A percentile compares a stretch with the other conserved stretches of the same genome.
These are phyloP conservation scores for Ceratitis capitata DNA, from an alignment of 1,140 invertebrate species.

Conservation along the genomic window DNA sequence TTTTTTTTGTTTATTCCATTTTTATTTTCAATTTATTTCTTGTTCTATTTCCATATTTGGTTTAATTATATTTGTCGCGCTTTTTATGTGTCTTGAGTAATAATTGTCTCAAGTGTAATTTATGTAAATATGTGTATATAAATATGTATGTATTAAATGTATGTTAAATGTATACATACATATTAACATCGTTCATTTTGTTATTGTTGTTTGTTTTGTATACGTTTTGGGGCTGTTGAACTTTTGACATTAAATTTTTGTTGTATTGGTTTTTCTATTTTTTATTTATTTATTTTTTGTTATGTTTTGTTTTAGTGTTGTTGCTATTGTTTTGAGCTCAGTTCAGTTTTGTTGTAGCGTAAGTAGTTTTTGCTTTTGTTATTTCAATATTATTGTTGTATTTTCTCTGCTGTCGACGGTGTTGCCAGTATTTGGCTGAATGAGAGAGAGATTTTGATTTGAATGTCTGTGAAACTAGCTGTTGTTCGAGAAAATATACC, in stretches of 20 bases:
- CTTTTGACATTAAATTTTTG: neutral
- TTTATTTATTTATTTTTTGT: neutral
- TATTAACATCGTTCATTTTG: neutral
- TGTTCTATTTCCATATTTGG: conserved; percentile 17
- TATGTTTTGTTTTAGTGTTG: neutral
- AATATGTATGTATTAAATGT: neutral
- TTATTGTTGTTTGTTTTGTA: neutral
- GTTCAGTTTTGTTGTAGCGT: neutral
- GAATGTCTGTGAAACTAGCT: too few relatives aligned
- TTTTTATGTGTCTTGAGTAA: neutral
- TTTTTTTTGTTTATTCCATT: neutral
- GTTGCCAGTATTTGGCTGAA: too few relatives aligned
- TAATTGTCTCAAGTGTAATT: neutral
- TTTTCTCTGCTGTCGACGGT: too few relatives aligned
- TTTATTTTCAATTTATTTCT: neutral
- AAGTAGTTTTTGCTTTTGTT: neutral
- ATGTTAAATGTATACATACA: neutral
- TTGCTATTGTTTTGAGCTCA: neutral
- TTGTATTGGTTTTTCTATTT: neutral
- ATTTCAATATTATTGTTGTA: too few relatives aligned
- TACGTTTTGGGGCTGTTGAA: neutral
- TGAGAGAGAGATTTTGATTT: too few relatives aligned
- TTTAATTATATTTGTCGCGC: conserved; percentile 15
- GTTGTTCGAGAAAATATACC: too few relatives aligned
- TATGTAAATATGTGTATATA: too few relatives aligned